Percentiles rank a stretch among this genome's conserved stretches.
Evolutionary conservation across 2,797 vertebrate species (phyloP).

Genomic region (Argya squamiceps): DNA sequence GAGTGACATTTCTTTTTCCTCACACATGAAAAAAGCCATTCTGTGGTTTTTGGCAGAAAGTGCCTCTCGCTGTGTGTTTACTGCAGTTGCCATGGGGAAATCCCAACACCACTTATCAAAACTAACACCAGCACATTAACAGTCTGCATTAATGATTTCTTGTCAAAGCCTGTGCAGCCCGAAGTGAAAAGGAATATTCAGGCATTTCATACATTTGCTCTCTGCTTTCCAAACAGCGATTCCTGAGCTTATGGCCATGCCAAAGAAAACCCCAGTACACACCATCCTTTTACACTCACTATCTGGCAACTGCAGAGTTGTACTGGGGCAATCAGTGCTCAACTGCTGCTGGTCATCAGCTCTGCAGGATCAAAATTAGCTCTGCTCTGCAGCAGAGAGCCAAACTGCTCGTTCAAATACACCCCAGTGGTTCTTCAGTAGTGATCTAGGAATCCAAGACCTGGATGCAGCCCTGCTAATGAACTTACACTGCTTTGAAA

Average conservation of each 20-base stretch:
- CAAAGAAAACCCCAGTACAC: not conserved
- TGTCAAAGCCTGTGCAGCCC: not conserved
- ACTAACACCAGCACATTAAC: conserved; percentile 19
- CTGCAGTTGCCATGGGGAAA: conserved; percentile 60
- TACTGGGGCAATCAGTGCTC: not conserved
- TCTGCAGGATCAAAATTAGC: not conserved
- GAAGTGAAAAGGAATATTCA: not conserved
- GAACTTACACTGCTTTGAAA: not conserved
- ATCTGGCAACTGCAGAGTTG: not conserved
- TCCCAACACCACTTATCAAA: conserved; percentile 51
- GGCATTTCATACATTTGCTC: not conserved
- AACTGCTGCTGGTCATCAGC: not conserved
- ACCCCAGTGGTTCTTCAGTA: not conserved
- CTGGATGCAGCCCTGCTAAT: not conserved
- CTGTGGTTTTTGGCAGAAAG: conserved; percentile 52
- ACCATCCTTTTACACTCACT: not conserved
- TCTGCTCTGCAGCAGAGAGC: not conserved
- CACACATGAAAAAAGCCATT: conserved; percentile 34
- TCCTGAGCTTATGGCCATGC: not conserved
- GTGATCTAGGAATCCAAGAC: not conserved
- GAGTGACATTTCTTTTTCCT: conserved; percentile 27
- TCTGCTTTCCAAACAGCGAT: not conserved
- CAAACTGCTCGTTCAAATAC: not conserved
- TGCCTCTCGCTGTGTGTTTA: not conserved
- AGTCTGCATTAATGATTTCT: not conserved